These are phyloP conservation scores for Siniperca scherzeri DNA, from an alignment of 2,797 vertebrate species.

Conservation along the genomic window DNA sequence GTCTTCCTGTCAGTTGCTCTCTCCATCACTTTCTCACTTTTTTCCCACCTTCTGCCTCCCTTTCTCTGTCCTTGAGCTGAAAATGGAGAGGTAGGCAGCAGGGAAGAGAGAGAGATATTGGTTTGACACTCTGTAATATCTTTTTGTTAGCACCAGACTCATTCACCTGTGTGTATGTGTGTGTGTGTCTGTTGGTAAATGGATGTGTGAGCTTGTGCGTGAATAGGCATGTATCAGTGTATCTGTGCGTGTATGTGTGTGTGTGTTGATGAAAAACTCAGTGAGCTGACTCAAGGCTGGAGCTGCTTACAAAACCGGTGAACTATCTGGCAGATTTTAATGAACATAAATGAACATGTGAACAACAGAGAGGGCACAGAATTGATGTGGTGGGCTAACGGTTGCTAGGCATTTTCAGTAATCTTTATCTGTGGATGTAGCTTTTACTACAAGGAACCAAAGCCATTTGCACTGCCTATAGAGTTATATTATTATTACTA, in stretches of 20 bases:
- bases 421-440: slow-evolving; percentile 55
- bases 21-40: slow-evolving; percentile 51
- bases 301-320: slow-evolving; percentile 75
- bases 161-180: slow-evolving; percentile 60
- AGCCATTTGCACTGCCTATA: slow-evolving; percentile 20
- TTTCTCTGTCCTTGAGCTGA: slow-evolving; percentile 76
- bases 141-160: slow-evolving; percentile 73
- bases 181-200: slow-evolving; percentile 19
- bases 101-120: slow-evolving; percentile 73
- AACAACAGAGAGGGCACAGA: slow-evolving; percentile 49
- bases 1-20: slow-evolving; percentile 44
- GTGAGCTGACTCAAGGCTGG: slow-evolving; percentile 80
- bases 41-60: slow-evolving; percentile 31
- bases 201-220: slow-evolving; percentile 28
- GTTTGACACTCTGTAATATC: slow-evolving; percentile 79
- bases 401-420: slow-evolving; percentile 76
- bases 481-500: not conserved
- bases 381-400: slow-evolving; percentile 38
- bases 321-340: slow-evolving; percentile 83
- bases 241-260: slow-evolving; percentile 6
- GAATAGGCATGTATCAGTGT: slow-evolving; percentile 5
- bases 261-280: slow-evolving; percentile 71
- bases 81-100: slow-evolving; percentile 76
- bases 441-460: slow-evolving; percentile 52
- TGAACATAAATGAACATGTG: slow-evolving; percentile 84